Conservation (phyloP, 2,797 vertebrate species). For the Smutsia gigantea region DNA sequence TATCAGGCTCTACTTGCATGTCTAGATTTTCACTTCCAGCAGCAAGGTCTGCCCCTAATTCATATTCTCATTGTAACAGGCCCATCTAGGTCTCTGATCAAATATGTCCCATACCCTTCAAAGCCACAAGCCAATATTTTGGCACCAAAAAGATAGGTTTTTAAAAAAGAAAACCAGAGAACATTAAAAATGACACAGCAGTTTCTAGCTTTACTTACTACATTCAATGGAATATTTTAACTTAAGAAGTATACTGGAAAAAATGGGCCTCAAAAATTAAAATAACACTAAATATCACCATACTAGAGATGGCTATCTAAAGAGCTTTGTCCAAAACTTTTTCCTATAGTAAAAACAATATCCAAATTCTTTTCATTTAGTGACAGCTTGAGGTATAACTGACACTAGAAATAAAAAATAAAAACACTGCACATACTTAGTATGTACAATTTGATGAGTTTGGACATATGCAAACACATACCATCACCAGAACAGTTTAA, state of each 20-base stretch:
- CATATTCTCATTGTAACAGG: neutral
- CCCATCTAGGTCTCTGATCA: neutral
- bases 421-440: neutral
- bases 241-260: neutral
- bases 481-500: neutral
- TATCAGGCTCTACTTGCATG: neutral
- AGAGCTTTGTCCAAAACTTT: neutral
- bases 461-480: neutral
- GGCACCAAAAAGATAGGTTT: neutral
- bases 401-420: neutral
- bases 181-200: neutral
- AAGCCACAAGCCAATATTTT: neutral
- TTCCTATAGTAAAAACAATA: neutral
- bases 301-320: neutral
- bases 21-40: neutral
- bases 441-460: neutral
- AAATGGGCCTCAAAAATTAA: neutral
- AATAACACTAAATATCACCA: neutral
- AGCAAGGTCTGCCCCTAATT: neutral
- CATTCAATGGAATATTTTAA: neutral
- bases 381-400: neutral
- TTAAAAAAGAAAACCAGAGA: neutral
- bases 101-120: neutral
- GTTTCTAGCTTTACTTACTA: neutral
- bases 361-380: neutral